phyloP scores from a whole-genome alignment of 2,113 vertebrate species.

The Lagopus muta region DNA sequence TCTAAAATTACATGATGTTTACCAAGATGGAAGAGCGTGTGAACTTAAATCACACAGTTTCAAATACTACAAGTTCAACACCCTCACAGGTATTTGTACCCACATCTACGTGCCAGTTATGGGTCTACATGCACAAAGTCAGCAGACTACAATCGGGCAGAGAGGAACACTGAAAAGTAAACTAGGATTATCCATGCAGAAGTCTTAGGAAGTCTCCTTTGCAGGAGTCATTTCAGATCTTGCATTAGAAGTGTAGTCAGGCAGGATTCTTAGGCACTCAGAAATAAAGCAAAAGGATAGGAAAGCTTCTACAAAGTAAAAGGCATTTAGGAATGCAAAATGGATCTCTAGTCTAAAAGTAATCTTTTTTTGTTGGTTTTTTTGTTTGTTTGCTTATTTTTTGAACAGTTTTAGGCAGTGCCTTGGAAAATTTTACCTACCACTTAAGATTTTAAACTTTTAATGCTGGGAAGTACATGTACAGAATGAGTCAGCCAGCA shows the following conservation, averaged over 20 bases:
- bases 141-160: not conserved
- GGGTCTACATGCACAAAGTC: not conserved
- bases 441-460: not conserved
- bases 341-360: not conserved
- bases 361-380: not conserved
- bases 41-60: not conserved
- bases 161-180: not conserved
- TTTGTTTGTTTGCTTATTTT: too few relatives aligned
- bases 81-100: not conserved
- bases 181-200: not conserved
- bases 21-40: not conserved
- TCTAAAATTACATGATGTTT: not conserved
- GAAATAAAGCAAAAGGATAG: not conserved
- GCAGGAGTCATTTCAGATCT: not conserved
- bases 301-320: not conserved
- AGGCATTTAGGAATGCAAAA: not conserved
- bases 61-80: not conserved
- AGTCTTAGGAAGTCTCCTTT: not conserved
- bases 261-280: not conserved
- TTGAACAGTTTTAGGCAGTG: not conserved
- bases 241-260: not conserved
- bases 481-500: not conserved
- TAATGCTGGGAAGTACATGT: not conserved
- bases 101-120: not conserved
- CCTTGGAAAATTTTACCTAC: not conserved